These are phyloP conservation scores for Cavia aperea DNA, from an alignment of 2,113 vertebrate genomes.

Conservation along the genomic window DNA sequence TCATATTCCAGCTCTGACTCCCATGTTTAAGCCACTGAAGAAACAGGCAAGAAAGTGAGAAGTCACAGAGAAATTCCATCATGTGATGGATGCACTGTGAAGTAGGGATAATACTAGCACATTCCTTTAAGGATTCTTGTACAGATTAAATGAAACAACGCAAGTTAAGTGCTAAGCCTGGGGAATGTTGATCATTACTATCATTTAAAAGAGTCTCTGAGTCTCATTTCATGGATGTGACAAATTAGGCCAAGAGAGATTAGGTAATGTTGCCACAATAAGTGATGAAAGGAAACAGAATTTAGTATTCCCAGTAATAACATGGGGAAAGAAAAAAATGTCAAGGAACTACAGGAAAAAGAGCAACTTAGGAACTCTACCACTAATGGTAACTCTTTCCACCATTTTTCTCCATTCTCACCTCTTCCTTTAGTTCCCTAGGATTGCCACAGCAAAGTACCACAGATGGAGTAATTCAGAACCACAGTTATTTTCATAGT, in stretches of 20 bases:
- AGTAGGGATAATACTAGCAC: background rate
- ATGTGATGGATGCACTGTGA: constrained; percentile 7
- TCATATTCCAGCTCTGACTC: background rate
- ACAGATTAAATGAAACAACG: background rate
- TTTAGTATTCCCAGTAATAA: background rate
- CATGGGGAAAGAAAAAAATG: background rate
- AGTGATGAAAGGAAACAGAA: background rate
- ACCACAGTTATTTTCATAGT: background rate
- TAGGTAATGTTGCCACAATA: background rate
- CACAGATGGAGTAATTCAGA: background rate
- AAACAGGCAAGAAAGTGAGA: background rate
- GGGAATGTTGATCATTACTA: background rate
- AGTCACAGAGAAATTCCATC: constrained; percentile 4
- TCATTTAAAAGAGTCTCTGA: background rate
- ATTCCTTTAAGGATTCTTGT: background rate
- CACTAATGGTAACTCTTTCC: background rate
- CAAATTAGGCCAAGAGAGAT: background rate
- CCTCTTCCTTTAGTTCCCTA: background rate
- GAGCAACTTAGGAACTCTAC: background rate
- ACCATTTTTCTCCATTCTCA: background rate
- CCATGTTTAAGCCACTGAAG: background rate
- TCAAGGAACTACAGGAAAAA: background rate
- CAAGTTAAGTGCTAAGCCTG: background rate
- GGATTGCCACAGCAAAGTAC: background rate
- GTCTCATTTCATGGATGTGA: background rate